Conservation (phyloP, 2,797 vertebrate species). For the Ara ararauna region DNA sequence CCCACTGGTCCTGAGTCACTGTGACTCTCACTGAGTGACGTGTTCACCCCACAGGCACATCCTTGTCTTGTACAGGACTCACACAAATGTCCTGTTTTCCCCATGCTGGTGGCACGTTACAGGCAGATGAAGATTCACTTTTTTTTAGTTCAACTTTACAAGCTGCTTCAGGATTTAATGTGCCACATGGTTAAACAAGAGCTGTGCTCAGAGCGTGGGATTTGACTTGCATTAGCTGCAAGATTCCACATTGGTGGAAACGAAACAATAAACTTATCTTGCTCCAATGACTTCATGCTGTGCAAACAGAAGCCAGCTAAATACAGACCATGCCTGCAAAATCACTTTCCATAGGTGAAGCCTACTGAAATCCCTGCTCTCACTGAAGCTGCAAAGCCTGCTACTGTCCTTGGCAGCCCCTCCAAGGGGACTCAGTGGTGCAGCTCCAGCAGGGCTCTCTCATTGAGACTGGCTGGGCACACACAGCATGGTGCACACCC, state of each 20-base stretch:
- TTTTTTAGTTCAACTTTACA: not conserved
- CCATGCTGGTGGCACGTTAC: accelerated
- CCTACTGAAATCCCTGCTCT: not conserved
- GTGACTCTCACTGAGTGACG: not conserved
- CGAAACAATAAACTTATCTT: slow-evolving; percentile 32
- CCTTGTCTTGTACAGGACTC: not conserved
- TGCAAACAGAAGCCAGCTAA: slow-evolving; percentile 37
- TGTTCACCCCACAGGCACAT: not conserved
- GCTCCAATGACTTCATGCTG: slow-evolving; percentile 10
- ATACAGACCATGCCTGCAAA: slow-evolving; percentile 2
- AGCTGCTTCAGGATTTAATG: not conserved
- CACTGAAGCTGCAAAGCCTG: not conserved
- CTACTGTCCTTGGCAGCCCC: not conserved
- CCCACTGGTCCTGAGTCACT: not conserved
- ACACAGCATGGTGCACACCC: not conserved
- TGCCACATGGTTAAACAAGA: not conserved
- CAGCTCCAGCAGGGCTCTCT: not conserved
- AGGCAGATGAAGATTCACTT: not conserved
- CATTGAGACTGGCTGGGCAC: not conserved
- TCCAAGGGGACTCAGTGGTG: not conserved
- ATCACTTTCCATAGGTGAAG: not conserved
- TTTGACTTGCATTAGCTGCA: not conserved
- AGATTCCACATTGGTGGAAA: not conserved
- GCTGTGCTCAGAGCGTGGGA: not conserved
- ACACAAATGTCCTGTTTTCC: not conserved